Conservation (phyloP, 2,888 invertebrate species). For the Cyrtodaria siliqua region DNA sequence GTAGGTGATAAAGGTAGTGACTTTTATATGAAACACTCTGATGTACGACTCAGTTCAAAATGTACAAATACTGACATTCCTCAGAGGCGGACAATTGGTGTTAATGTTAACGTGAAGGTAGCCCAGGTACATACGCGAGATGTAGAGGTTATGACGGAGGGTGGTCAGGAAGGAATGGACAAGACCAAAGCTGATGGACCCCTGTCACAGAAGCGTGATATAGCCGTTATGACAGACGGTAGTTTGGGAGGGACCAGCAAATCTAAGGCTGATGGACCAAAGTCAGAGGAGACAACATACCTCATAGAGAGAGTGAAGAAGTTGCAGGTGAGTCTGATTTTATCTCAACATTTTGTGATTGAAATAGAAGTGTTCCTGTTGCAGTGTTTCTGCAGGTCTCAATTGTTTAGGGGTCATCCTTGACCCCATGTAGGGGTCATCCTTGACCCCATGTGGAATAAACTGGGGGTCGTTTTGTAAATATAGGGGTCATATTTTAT, state of each 20-base stretch:
- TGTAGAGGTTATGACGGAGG: conserved; percentile 8
- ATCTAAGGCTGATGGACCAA: no score
- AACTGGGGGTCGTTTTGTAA: no score
- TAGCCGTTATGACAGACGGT: conserved; percentile 5
- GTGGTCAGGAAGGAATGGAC: neutral
- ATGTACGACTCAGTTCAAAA: conserved; percentile 13
- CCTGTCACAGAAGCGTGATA: neutral
- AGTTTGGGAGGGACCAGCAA: neutral
- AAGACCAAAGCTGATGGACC: no score
- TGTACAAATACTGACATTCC: conserved; percentile 29
- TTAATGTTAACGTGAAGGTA: conserved; percentile 17
- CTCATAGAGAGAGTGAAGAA: no score
- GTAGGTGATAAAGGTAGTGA: neutral
- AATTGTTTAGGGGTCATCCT: no score
- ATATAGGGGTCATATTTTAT: no score
- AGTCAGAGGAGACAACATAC: no score
- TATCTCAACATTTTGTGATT: no score
- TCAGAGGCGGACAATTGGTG: conserved; percentile 24
- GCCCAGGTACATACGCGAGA: neutral
- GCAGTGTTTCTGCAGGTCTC: no score
- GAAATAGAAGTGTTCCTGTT: no score
- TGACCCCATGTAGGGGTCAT: no score
- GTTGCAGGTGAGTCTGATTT: neutral
- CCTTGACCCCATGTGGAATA: no score
- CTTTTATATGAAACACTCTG: neutral